Base-by-base conservation (phyloP, 2,888 invertebrate species). In the Monochamus alternatus region DNA sequence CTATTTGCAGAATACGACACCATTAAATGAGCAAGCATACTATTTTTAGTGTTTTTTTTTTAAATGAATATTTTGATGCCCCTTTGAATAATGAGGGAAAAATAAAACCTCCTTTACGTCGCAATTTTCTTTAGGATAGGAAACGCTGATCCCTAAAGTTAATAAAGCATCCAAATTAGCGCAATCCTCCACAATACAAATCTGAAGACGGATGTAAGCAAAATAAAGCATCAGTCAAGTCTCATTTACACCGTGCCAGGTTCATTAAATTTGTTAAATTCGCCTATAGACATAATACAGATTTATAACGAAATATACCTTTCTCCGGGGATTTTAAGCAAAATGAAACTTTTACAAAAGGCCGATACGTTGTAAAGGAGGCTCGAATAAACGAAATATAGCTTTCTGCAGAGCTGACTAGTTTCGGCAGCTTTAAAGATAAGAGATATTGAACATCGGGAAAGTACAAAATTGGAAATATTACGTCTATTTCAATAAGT, bases 191-290 rank as follows among this genome's bases (percentile, higher is more conserved):
- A 22, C 55, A 22, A 55, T 55, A 55, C 55, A 55, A 55, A 55
- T 55, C 55, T 55, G 55, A 14, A 55, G 55, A 55, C 22, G 55
- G 55, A 55, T 55, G 55, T 55, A 55, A 55, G 55, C 14, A 22
- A n/a, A 55, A 55, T n/a, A 55, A 55, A n/a, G 3, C 55, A 55
- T 55, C 5, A n/a, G 55, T 55, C 55, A 55, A 55, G 55, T 55
- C 55, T 55, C 22, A 55, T 55, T 55, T 55, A n/a, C 55, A 22
- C 55, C 14, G 22, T n/a, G 3, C 55, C 22, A 14, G 55, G n/a
- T 14, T 55, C 55, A 55, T 55, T 55, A 55, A 55, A 55, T 55
- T 55, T 55, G n/a, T 55, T 55, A 55, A 55, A 55, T 55, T 55
- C n/a, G 55, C 55, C 22, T 55, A 55, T 55, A 55, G 22, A n/a